phyloP scores from a whole-genome alignment of 2,797 vertebrate genomes.

The Chaetophractus vellerosus region DNA sequence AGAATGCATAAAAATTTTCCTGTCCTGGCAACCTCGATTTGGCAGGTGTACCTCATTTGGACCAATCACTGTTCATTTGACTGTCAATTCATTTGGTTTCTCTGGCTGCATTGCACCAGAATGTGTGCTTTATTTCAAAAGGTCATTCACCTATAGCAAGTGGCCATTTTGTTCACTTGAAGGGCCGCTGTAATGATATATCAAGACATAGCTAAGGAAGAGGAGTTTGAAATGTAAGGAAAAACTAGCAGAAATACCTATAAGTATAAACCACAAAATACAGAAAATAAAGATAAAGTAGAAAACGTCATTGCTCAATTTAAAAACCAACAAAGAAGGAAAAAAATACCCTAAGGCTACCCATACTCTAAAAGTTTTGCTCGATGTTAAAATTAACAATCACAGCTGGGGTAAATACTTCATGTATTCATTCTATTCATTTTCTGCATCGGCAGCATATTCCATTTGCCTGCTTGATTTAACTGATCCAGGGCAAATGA shows the following conservation, averaged over 20 bases:
- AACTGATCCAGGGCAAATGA: conserved; percentile 23
- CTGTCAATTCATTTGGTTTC: conserved; percentile 68
- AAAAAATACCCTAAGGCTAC: neutral
- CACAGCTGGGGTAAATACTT: neutral
- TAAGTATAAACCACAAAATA: conserved; percentile 46
- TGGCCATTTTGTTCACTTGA: conserved; percentile 61
- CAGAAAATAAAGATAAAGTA: neutral
- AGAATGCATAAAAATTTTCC: neutral
- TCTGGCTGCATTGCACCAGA: conserved; percentile 77
- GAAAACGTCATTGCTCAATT: neutral
- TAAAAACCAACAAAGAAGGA: neutral
- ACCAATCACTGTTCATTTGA: conserved; percentile 62
- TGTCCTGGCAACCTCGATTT: conserved; percentile 40
- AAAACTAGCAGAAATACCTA: conserved; percentile 46
- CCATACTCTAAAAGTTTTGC: neutral
- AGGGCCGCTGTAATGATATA: conserved; percentile 65
- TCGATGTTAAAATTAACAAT: neutral
- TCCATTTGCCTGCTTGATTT: conserved; percentile 45
- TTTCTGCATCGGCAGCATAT: neutral
- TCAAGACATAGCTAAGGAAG: conserved; percentile 57
- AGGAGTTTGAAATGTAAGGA: conserved; percentile 14
- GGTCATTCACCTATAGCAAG: conserved; percentile 73
- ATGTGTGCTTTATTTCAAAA: conserved; percentile 79
- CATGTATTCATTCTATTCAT: neutral
- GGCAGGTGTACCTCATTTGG: conserved; percentile 72